Evolutionary conservation across 2,888 invertebrate genomes (phyloP).

Genomic region (Sicus ferrugineus): DNA sequence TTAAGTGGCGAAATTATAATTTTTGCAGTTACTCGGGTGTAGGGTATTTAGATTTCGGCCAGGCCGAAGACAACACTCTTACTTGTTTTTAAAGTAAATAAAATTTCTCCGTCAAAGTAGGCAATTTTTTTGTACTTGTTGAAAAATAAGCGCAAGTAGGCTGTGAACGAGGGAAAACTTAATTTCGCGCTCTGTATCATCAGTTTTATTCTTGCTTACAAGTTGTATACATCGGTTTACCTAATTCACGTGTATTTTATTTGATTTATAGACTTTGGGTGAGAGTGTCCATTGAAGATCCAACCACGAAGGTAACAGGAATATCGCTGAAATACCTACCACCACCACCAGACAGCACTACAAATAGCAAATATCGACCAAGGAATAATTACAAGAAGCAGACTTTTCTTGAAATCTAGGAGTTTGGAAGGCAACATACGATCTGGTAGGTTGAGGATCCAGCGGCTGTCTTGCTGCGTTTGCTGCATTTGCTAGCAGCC

Average conservation of each 20-base stretch:
- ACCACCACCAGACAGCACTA: constrained; percentile 38
- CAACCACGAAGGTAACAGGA: constrained; percentile 25
- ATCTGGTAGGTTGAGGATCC: background rate
- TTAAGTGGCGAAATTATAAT: no score
- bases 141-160: background rate
- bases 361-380: constrained; percentile 12
- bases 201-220: constrained; percentile 21
- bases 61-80: no score
- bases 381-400: background rate
- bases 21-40: no score
- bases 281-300: constrained; percentile 53
- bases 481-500: background rate
- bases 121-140: constrained; percentile 25
- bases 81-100: background rate
- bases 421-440: background rate
- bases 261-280: constrained; percentile 53
- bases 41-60: no score
- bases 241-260: constrained; percentile 24
- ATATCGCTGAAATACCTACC: constrained; percentile 38
- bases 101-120: constrained; percentile 19
- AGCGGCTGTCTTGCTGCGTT: no score
- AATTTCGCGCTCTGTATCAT: constrained; percentile 18
- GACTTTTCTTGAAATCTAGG: constrained; percentile 8
- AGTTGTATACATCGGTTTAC: constrained; percentile 12
- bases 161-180: no score